These are phyloP conservation scores for Notospermus geniculatus DNA, from an alignment of 1,140 invertebrate genomes.

Conservation along the genomic window DNA sequence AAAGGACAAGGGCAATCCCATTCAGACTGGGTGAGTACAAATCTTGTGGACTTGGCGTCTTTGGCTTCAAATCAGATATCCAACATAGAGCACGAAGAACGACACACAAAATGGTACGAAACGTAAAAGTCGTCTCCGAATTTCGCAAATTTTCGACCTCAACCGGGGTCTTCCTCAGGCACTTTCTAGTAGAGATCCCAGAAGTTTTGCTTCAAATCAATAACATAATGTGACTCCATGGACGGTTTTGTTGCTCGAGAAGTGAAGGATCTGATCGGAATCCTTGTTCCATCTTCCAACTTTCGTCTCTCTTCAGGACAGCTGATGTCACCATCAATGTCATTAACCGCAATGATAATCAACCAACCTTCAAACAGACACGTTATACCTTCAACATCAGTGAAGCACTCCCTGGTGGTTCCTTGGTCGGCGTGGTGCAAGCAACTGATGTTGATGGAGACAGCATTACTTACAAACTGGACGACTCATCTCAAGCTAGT, in stretches of 20 bases:
- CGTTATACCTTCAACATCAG: neutral
- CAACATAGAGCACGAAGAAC: too few relatives aligned
- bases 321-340: neutral
- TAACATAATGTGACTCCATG: neutral
- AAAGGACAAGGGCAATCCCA: neutral
- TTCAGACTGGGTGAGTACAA: slow-evolving; percentile 4
- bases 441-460: slow-evolving; percentile 3
- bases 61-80: neutral
- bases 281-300: neutral
- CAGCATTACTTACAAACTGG: neutral
- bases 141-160: too few relatives aligned
- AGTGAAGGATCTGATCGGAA: neutral
- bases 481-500: neutral
- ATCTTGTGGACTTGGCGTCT: neutral
- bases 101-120: too few relatives aligned
- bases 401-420: neutral
- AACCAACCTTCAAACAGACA: neutral
- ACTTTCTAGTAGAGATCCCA: neutral
- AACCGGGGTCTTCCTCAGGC: too few relatives aligned
- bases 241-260: neutral
- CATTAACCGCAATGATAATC: neutral
- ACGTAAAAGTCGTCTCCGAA: too few relatives aligned
- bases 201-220: neutral
- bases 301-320: neutral
- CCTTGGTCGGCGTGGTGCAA: neutral